These are phyloP conservation scores for Burhinus oedicnemus DNA, from an alignment of 2,113 vertebrate species.

Conservation along the genomic window DNA sequence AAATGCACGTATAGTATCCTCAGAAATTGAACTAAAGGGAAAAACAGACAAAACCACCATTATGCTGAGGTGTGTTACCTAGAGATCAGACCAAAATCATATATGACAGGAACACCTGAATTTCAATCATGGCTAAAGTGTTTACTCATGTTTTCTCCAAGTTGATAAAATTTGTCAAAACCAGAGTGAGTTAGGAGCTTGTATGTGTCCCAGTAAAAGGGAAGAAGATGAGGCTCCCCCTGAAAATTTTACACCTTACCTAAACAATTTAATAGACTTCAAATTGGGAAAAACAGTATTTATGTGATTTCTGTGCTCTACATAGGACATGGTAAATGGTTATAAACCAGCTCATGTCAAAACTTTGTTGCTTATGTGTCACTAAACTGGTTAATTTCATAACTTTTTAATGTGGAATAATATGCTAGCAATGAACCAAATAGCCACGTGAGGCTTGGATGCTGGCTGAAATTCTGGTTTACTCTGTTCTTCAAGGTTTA, in stretches of 20 bases:
- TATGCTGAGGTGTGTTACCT: neutral
- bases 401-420: neutral
- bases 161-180: neutral
- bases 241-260: neutral
- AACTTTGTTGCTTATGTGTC: neutral
- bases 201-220: neutral
- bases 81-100: neutral
- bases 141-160: neutral
- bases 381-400: neutral
- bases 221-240: neutral
- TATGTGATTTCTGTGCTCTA: neutral
- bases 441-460: neutral
- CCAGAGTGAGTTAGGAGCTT: neutral
- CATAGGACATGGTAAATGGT: neutral
- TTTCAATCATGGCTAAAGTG: neutral
- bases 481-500: neutral
- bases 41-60: neutral
- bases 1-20: neutral
- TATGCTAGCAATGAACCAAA: neutral
- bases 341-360: neutral
- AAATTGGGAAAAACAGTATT: neutral
- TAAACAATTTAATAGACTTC: neutral
- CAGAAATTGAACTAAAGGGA: neutral
- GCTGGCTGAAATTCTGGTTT: neutral
- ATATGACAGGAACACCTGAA: neutral